phyloP scores from a whole-genome alignment of 2,888 invertebrate species.

The Lordiphosa andalusiaca region DNA sequence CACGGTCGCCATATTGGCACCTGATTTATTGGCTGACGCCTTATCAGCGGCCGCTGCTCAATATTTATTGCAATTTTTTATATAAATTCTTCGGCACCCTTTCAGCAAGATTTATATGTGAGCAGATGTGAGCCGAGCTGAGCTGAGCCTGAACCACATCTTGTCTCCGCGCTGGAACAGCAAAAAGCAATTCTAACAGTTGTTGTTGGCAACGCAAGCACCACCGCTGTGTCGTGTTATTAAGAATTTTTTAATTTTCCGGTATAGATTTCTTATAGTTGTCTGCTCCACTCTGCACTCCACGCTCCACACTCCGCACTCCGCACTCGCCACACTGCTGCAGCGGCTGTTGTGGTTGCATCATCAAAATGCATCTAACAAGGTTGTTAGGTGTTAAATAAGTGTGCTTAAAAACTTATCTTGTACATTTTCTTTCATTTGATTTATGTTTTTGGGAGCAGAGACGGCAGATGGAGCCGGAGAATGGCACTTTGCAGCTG shows the following conservation, averaged over 20 bases:
- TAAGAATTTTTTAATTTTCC: slow-evolving; percentile 75
- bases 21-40: slow-evolving; percentile 80
- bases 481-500: slow-evolving; percentile 45
- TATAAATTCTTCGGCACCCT: slow-evolving; percentile 62
- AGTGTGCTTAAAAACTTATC: slow-evolving; percentile 78
- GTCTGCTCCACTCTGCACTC: slow-evolving; percentile 12
- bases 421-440: slow-evolving; percentile 75
- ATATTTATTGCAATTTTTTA: slow-evolving; percentile 80
- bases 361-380: slow-evolving; percentile 75
- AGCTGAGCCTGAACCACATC: slow-evolving; percentile 12
- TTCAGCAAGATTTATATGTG: slow-evolving; percentile 65
- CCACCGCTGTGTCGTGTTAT: slow-evolving; percentile 63
- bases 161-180: slow-evolving; percentile 55
- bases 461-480: slow-evolving; percentile 34
- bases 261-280: slow-evolving; percentile 70
- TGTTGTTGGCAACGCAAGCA: slow-evolving; percentile 43
- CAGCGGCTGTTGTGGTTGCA: slow-evolving; percentile 41
- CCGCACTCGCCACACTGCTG: slow-evolving; percentile 11
- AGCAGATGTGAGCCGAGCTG: slow-evolving; percentile 57
- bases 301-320: not conserved
- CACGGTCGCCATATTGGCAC: slow-evolving; percentile 38
- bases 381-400: slow-evolving; percentile 78
- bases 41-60: slow-evolving; percentile 78
- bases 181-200: slow-evolving; percentile 72
- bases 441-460: slow-evolving; percentile 66